A percentile compares a stretch with the other conserved stretches of the same genome.
phyloP scores from a whole-genome alignment of 2,797 vertebrate genomes.

The Nasua narica region DNA sequence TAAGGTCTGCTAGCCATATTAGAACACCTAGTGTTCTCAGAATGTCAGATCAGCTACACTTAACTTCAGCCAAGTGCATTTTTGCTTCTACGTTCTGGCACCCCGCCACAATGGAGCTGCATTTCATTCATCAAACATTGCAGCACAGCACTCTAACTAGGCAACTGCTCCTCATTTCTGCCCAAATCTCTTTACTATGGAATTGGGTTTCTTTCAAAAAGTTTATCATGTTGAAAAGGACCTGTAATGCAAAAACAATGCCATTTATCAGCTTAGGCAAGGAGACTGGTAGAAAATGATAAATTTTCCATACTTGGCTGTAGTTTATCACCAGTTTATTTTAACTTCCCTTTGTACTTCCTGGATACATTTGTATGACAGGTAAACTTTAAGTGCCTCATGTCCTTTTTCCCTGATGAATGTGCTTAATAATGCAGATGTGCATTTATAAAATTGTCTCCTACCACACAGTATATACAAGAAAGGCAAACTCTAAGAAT shows the following conservation, averaged over 20 bases:
- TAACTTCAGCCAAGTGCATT: conserved; percentile 71
- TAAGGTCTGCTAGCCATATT: conserved; percentile 40
- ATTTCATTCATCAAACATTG: conserved; percentile 88
- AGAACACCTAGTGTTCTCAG: conserved; percentile 52
- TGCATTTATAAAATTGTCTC: conserved; percentile 14
- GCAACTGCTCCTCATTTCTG: conserved; percentile 83
- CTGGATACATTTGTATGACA: conserved; percentile 46
- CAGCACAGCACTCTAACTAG: conserved; percentile 79
- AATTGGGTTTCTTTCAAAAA: conserved; percentile 79
- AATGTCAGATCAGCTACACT: conserved; percentile 66
- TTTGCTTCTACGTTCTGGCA: conserved; percentile 79
- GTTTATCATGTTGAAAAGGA: conserved; percentile 80
- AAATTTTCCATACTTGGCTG: conserved; percentile 59
- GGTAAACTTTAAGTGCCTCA: conserved; percentile 1
- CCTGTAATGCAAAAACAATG: conserved; percentile 78
- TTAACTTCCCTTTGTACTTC: conserved; percentile 65
- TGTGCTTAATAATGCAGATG: not conserved
- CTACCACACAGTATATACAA: not conserved
- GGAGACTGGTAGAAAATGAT: conserved; percentile 68
- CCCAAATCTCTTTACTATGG: conserved; percentile 85
- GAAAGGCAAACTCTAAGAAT: not conserved
- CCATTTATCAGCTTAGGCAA: conserved; percentile 72
- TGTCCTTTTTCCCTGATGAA: conserved; percentile 7
- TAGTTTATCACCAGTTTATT: conserved; percentile 73
- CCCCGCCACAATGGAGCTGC: conserved; percentile 84